Percentiles rank a stretch among this genome's conserved stretches.
phyloP scores from a whole-genome alignment of 2,113 vertebrate species.

The Paraplagusia blochii region DNA sequence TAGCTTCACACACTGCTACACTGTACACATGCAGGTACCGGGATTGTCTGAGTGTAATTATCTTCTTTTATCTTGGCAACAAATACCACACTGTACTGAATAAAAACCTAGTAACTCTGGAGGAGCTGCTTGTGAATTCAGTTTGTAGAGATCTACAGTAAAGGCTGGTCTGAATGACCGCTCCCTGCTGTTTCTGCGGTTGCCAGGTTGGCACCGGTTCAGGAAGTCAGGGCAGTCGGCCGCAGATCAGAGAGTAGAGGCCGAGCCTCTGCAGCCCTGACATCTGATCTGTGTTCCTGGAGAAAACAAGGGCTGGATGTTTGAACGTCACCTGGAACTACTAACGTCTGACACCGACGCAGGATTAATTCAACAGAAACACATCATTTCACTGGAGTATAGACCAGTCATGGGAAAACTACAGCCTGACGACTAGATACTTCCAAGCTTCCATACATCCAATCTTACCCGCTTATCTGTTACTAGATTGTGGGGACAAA shows the following conservation, averaged over 20 bases:
- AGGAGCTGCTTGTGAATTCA: not conserved
- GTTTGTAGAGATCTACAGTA: slow-evolving; percentile 4
- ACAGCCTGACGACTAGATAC: too few species aligned
- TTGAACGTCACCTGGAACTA: slow-evolving; percentile 40
- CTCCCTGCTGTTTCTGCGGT: slow-evolving; percentile 18
- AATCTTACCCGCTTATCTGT: too few species aligned
- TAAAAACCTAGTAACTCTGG: not conserved
- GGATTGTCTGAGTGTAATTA: slow-evolving; percentile 16
- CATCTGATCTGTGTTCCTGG: slow-evolving; percentile 35
- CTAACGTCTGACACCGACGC: slow-evolving; percentile 11
- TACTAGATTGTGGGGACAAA: too few species aligned
- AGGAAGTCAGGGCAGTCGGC: slow-evolving; percentile 46
- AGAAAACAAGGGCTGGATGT: slow-evolving; percentile 48
- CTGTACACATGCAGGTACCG: not conserved
- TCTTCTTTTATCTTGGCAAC: not conserved
- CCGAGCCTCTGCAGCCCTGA: slow-evolving; percentile 41
- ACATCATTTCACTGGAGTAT: not conserved
- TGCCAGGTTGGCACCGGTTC: slow-evolving; percentile 55
- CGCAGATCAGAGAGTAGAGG: slow-evolving; percentile 29
- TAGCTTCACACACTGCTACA: slow-evolving; percentile 12
- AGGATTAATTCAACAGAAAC: slow-evolving; percentile 16
- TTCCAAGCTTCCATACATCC: too few species aligned
- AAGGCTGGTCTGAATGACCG: slow-evolving; percentile 47
- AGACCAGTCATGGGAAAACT: too few species aligned
- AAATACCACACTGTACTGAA: not conserved